phyloP scores from a whole-genome alignment of 2,888 invertebrate genomes.

The Flexamia atlantica region DNA sequence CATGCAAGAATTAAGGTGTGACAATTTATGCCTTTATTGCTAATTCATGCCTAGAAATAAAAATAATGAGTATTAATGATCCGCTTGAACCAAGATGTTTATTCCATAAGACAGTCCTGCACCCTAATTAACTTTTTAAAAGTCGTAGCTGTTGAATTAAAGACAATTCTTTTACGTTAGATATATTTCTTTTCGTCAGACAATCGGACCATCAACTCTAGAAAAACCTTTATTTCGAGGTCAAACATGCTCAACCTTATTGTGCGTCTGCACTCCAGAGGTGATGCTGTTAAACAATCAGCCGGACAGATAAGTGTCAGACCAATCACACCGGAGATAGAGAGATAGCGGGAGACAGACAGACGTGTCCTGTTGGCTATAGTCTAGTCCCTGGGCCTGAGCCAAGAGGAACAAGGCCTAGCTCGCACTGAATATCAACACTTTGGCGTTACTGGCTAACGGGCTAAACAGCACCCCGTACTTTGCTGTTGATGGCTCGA shows the following conservation, averaged over 20 bases:
- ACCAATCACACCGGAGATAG: slow-evolving; percentile 13
- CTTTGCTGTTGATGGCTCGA: background rate
- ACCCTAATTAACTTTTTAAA: no score
- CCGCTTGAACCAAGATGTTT: no score
- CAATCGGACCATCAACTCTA: background rate
- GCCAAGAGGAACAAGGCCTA: slow-evolving; percentile 15
- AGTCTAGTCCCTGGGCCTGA: slow-evolving; percentile 7
- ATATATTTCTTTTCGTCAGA: no score
- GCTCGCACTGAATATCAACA: slow-evolving; percentile 2
- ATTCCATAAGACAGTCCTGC: no score
- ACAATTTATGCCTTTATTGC: no score
- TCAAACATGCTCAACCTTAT: background rate
- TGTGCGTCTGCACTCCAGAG: background rate
- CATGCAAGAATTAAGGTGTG: no score
- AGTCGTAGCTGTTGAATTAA: no score
- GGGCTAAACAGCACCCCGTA: background rate
- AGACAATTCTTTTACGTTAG: no score
- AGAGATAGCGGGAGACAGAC: slow-evolving; percentile 23
- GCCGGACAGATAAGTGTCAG: slow-evolving; percentile 21
- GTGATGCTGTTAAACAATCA: slow-evolving; percentile 14
- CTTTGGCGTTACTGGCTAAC: slow-evolving; percentile 7
- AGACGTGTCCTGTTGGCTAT: background rate
- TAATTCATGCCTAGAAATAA: no score
- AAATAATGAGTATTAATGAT: no score
- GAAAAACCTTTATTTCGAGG: background rate